Base-by-base conservation (phyloP, 2,888 invertebrate species). In the Bursaphelenchus okinawaensis region DNA sequence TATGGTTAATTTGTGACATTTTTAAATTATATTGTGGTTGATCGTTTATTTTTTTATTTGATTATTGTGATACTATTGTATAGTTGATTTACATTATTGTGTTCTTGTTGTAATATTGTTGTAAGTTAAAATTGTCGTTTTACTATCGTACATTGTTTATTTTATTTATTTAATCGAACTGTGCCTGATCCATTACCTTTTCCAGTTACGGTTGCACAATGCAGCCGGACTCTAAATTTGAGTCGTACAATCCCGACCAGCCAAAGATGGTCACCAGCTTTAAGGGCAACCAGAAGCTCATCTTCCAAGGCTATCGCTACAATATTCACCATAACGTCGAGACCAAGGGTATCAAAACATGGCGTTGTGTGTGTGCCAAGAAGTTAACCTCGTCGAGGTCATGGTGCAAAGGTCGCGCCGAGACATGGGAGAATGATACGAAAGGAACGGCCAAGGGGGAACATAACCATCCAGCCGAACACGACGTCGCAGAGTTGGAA, bases 321-420 rank as follows among this genome's bases (percentile, higher is more conserved):
- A 80, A 80, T 66, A 80, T 80, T 63, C 80, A 80, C 70, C 79
- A 79, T 52, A 73, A 70, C 54, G 70, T 72, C 22, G 65, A 67
- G 9, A 66, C 73, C 50, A 70, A 75, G 22, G 74, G 74, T 29
- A 72, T 71, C 23, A 71, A 71, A 65, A 81, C 80, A 12, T 80
- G 80, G 80, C 73, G 80, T 9, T 80, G 80, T 63, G 80, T 81
- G 2, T 80, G 80, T 63, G 80, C 80, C 40, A 80, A 80, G 73
- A 80, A 80, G 61, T 75, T 81, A 74, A 75, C 76, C 50, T 68
- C 68, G 27, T 40, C 66, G 16, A 50, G 73, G 23, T 75, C 72
- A 29, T 73, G 75, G 62, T 77, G 75, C 65, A 78, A 75, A 63
- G 80, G 80, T 52, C 73, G 80, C 28, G 80, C 80, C 24, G 80